Evolutionary conservation across 2,888 invertebrate species (phyloP).

Genomic region (Orchesella flavescens): DNA sequence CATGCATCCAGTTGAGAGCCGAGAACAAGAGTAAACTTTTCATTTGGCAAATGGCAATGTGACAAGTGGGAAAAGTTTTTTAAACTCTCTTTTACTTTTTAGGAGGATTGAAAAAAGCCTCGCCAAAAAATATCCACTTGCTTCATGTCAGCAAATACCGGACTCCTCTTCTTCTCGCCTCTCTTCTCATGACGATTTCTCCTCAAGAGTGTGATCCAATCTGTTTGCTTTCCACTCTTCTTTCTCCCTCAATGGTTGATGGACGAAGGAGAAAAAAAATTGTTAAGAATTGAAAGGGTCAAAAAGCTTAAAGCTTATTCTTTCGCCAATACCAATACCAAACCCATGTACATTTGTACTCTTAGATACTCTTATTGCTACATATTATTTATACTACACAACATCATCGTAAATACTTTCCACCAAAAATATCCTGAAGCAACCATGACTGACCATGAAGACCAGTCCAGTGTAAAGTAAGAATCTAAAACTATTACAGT

Average conservation of each 20-base stretch:
- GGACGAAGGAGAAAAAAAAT: neutral
- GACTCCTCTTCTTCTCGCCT: neutral
- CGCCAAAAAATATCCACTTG: neutral
- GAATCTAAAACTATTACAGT: too few relatives aligned
- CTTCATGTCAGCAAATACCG: slow-evolving; percentile 5
- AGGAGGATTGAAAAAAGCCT: neutral
- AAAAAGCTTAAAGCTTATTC: neutral
- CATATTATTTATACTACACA: too few relatives aligned
- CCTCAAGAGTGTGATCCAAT: slow-evolving; percentile 35
- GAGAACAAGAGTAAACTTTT: neutral
- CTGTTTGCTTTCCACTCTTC: slow-evolving; percentile 34
- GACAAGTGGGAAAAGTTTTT: neutral
- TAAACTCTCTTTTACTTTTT: neutral
- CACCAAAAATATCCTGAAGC: slow-evolving; percentile 3
- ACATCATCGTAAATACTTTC: neutral
- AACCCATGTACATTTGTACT: too few relatives aligned
- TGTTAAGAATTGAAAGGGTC: slow-evolving; percentile 20
- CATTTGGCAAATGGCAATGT: neutral
- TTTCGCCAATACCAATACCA: too few relatives aligned
- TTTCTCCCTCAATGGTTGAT: neutral
- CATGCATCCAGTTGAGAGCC: neutral
- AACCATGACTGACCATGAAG: too few relatives aligned
- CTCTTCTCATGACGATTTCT: slow-evolving; percentile 5
- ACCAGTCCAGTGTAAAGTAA: too few relatives aligned
- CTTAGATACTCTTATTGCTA: too few relatives aligned